Evolutionary conservation across 2,113 vertebrate species (phyloP).

Genomic region (Oryzias curvinotus): DNA sequence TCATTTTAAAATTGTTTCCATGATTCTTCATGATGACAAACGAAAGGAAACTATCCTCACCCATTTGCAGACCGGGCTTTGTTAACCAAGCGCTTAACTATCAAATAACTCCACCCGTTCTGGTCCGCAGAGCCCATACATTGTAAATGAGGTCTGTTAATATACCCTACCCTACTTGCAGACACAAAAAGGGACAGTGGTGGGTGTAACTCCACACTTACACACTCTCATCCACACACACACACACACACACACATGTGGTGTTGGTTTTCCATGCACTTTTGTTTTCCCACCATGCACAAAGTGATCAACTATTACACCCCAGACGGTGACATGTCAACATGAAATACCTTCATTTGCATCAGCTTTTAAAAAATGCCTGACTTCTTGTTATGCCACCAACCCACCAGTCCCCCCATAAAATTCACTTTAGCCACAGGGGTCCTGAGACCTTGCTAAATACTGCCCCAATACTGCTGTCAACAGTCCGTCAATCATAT

Average conservation of each 20-base stretch:
- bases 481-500: slow-evolving; percentile 81
- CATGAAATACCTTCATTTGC: slow-evolving; percentile 79
- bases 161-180: slow-evolving; percentile 52
- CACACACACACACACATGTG: slow-evolving; percentile 17
- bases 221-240: slow-evolving; percentile 25
- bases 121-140: slow-evolving; percentile 69
- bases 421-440: slow-evolving; percentile 79
- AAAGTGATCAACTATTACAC: slow-evolving; percentile 77
- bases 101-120: slow-evolving; percentile 70
- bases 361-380: slow-evolving; percentile 70
- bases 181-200: slow-evolving; percentile 49
- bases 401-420: slow-evolving; percentile 77
- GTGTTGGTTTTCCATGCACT: slow-evolving; percentile 44
- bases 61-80: slow-evolving; percentile 54
- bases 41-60: slow-evolving; percentile 46
- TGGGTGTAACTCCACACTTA: slow-evolving; percentile 54
- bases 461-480: slow-evolving; percentile 78
- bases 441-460: slow-evolving; percentile 80
- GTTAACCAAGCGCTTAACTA: slow-evolving; percentile 74
- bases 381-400: slow-evolving; percentile 74
- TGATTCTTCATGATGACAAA: slow-evolving; percentile 63
- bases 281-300: slow-evolving; percentile 66
- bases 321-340: slow-evolving; percentile 70
- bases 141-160: slow-evolving; percentile 75
- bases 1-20: slow-evolving; percentile 18